phyloP scores from a whole-genome alignment of 2,797 vertebrate species.

The Anniella stebbinsi region DNA sequence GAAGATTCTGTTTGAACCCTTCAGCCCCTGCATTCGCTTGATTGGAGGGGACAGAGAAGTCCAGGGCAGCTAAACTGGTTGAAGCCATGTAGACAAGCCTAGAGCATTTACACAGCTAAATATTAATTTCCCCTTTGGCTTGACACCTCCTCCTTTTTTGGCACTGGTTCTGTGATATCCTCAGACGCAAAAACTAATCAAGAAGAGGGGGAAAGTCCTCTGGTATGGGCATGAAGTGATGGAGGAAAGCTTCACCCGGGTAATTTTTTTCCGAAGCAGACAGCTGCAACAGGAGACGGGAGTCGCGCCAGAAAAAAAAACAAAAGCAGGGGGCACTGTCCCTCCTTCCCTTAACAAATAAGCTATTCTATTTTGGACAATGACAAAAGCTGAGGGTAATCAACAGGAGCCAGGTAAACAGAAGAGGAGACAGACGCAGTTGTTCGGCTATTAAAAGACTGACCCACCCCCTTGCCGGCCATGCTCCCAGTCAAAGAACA shows the following conservation, averaged over 20 bases:
- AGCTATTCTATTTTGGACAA: background rate
- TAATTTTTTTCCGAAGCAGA: background rate
- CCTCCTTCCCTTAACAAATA: background rate
- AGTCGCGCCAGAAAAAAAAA: accelerated
- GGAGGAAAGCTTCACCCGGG: background rate
- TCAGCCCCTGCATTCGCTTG: no score
- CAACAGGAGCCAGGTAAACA: background rate
- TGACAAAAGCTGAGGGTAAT: background rate
- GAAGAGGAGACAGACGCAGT: background rate
- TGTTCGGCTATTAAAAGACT: constrained; percentile 7
- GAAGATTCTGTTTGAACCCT: no score
- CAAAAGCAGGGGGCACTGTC: accelerated
- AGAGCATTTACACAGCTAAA: background rate
- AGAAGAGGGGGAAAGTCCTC: no score
- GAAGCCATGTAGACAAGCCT: background rate
- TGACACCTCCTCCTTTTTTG: background rate
- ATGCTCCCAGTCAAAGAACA: background rate
- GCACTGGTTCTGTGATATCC: background rate
- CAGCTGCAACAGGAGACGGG: background rate
- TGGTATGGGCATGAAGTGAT: background rate
- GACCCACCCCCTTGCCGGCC: accelerated
- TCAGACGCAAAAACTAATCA: background rate
- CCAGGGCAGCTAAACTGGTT: background rate
- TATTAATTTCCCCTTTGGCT: background rate
- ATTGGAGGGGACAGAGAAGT: no score